Base-by-base conservation (phyloP, 2,888 invertebrate genomes). In the Scaptomyza tumidula region DNA sequence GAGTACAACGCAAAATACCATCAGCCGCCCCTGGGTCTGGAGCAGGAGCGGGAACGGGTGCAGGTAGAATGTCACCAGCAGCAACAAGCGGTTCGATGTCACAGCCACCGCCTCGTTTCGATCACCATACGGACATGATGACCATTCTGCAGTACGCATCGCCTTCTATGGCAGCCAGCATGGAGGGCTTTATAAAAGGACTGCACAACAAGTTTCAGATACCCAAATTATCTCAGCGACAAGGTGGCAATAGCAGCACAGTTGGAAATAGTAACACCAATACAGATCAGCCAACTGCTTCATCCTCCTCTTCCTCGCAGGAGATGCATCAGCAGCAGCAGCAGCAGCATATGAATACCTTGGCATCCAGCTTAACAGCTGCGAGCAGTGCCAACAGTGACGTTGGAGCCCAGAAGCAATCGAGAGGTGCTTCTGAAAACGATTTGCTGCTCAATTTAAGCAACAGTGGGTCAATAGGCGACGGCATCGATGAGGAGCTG, bases 131-230 rank as follows among this genome's bases (percentile, higher is more conserved):
- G 3, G 92, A 92, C 65, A 91, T 91, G 82, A 89, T 92, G 90
- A 92, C 90, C 85, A 96, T 96, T 88, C 87, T 94, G 1, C 91
- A 92, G 60, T 91, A 94, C 58, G 92, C 93, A 2, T 94, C 94
- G 50, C 90, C 92, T 2, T 93, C 93, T 45, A 93, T 94, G 90
- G 94, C 95, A 3, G 93, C 95, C 16, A 90, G 79, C 59, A 94
- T 96, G 85, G 96, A 96, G 86, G 95, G 96, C 10, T 93, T 96
- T 59, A 96, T 96, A 83, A 97, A 96, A 87, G 95, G 96, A 10
- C 91, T 96, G 37, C 95, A 97, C 83, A 95, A 95, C 60, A 97
- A 96, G 88, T 97, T 97, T 92, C 97, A 97, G 93, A 97, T 97
- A 86, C 97, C 97, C 0, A 97, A 97, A 92, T 91, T 97, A 65